Evolutionary conservation across 2,797 vertebrate species (phyloP).

Genomic region (Macropus fuliginosus): DNA sequence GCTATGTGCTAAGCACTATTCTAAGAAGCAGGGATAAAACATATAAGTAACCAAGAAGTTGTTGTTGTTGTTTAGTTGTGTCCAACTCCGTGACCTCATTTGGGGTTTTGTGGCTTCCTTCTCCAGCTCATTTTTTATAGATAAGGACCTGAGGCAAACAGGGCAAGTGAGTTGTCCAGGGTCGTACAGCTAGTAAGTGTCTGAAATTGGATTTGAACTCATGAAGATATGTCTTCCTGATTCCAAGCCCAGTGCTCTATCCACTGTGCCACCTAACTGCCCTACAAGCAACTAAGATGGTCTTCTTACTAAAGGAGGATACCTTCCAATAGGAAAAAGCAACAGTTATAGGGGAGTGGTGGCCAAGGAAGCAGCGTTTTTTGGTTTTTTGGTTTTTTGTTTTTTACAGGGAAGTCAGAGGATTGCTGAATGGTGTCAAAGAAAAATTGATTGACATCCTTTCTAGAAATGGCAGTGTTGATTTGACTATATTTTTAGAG

Average conservation of each 20-base stretch:
- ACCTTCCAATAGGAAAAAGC: neutral
- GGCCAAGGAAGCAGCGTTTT: neutral
- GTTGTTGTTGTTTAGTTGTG: neutral
- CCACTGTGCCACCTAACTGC: neutral
- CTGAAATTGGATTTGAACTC: neutral
- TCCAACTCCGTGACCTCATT: neutral
- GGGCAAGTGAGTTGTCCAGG: neutral
- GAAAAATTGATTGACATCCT: neutral
- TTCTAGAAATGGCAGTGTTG: neutral
- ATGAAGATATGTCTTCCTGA: neutral
- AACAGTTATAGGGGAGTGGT: neutral
- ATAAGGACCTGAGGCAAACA: neutral
- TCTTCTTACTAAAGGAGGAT: no score
- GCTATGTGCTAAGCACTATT: neutral
- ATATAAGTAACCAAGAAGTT: neutral
- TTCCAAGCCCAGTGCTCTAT: neutral
- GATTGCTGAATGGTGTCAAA: no score
- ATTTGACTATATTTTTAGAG: neutral
- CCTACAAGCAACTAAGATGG: neutral
- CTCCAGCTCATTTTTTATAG: neutral
- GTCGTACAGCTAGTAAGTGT: neutral
- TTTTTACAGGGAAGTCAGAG: neutral
- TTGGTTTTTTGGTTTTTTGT: neutral
- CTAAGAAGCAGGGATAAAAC: neutral
- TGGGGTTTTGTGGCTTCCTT: neutral